Evolutionary conservation across 92 coral and sea anemone genomes (phyloP).

Genomic region (Siderastrea radians): DNA sequence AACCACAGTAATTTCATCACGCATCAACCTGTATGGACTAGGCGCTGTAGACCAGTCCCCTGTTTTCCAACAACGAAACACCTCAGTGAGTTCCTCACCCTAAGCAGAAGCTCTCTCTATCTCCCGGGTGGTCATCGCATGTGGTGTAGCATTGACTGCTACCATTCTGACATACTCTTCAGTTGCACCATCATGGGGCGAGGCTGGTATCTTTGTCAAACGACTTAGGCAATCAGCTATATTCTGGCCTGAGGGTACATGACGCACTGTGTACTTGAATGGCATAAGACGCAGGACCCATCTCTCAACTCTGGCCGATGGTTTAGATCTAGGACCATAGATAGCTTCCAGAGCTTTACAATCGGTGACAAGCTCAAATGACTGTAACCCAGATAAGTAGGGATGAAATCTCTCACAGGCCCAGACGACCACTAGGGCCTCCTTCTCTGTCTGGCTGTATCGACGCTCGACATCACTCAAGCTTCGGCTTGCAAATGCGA

Average conservation of each 20-base stretch:
- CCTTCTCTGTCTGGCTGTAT: constrained; percentile 25
- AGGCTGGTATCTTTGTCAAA: background rate
- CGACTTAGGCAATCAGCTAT: constrained; percentile 28
- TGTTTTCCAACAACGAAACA: constrained; percentile 26
- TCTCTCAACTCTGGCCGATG: constrained; percentile 48
- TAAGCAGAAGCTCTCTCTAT: constrained; percentile 53
- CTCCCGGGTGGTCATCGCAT: constrained; percentile 47
- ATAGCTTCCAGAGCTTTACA: constrained; percentile 48
- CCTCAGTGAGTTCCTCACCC: constrained; percentile 46
- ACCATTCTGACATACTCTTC: no score
- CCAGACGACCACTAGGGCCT: constrained; percentile 39
- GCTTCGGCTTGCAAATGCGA: constrained; percentile 26
- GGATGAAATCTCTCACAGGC: constrained; percentile 38
- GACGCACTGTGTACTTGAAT: constrained; percentile 19
- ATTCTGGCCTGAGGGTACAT: background rate
- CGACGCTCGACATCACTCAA: constrained; percentile 23
- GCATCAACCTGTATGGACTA: constrained; percentile 16
- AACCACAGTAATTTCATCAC: constrained; percentile 34
- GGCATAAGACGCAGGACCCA: constrained; percentile 44
- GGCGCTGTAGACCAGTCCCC: constrained; percentile 40
- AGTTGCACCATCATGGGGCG: constrained; percentile 17
- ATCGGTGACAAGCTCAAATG: constrained; percentile 27
- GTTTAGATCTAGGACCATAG: constrained; percentile 33
- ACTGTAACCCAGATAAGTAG: constrained; percentile 25
- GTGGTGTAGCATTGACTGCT: constrained; percentile 55